Base-by-base conservation (phyloP, 2,888 invertebrate genomes). In the Cyrtodaria siliqua region DNA sequence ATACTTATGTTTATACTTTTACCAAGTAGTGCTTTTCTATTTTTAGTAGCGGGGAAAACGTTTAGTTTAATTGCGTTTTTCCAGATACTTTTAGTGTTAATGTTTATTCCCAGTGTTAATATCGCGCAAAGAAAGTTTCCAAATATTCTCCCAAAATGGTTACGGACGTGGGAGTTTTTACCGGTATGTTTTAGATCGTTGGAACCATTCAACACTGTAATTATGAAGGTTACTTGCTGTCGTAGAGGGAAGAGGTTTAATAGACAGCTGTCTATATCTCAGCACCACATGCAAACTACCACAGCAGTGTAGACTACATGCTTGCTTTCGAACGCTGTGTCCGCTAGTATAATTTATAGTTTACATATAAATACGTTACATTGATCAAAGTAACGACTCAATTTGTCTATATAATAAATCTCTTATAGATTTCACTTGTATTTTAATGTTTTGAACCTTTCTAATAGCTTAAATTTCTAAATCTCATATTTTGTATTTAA, bases 131-230 rank as follows among this genome's bases (percentile, higher is more conserved):
- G 44, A 16, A 86, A 89, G 57, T 68, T 82, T 8, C 85, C 83
- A n/a, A 29, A 62, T 16, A 40, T 66, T 29, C 80, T 93, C 14
- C 92, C 92, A 29, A 67, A 57, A 23, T 42, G 61, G 4, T 83
- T 93, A 18, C 80, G 85, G 50, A 90, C 72, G 18, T 93, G 92
- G 92, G 62, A 90, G 12, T 92, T 89, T 67, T 81, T 93, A 4
- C 92, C 93, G 20, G 69, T 84, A 57, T 88, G 86, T 44, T 64
- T 91, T 68, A 84, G 88, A 56, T 92, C 92, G 1, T 80, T 92
- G 20, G 84, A 85, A 24, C 90, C 90, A 1, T 20, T 87, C 12
- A 92, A 92, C 84, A 79, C 89, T 12, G 23, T 92, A 2, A 64
- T 85, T 23, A 73, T 55, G 50, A 74, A 57, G 29, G 33, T 20